These are phyloP conservation scores for Sebastes oblongus DNA, from an alignment of 2,797 vertebrate species.

Conservation along the genomic window DNA sequence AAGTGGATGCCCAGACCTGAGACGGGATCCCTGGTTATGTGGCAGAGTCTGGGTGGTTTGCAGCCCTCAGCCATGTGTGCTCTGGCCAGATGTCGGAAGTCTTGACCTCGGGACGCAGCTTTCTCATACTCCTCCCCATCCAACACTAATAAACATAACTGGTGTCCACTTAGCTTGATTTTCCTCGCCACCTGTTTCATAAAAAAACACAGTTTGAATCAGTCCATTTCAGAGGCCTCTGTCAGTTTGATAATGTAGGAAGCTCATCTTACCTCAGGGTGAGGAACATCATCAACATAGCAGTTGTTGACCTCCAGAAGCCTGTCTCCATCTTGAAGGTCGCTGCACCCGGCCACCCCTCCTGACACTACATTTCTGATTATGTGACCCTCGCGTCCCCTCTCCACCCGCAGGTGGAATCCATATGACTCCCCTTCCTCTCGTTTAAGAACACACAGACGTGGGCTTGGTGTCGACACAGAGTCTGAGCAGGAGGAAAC, in stretches of 20 bases:
- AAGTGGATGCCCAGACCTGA: constrained; percentile 88
- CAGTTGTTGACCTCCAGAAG: constrained; percentile 90
- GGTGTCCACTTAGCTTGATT: constrained; percentile 87
- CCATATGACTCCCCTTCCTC: constrained; percentile 71
- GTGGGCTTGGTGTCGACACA: constrained; percentile 46
- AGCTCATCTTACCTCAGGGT: constrained; percentile 60
- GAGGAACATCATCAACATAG: constrained; percentile 82
- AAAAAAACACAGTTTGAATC: not conserved
- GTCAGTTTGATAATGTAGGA: not conserved
- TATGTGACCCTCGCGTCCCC: constrained; percentile 69
- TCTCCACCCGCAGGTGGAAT: constrained; percentile 74
- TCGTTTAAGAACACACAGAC: constrained; percentile 87
- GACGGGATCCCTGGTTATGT: constrained; percentile 79
- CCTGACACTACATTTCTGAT: constrained; percentile 82
- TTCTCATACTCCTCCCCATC: constrained; percentile 76
- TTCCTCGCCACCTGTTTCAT: constrained; percentile 85
- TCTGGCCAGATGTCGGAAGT: constrained; percentile 59
- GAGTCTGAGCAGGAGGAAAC: constrained; percentile 41
- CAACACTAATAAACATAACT: constrained; percentile 86
- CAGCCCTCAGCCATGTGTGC: constrained; percentile 55
- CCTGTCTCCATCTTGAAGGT: constrained; percentile 87
- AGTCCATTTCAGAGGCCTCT: not conserved
- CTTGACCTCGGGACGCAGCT: constrained; percentile 65
- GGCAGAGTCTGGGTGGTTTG: constrained; percentile 86
- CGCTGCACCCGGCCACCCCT: constrained; percentile 84